Percentiles rank a stretch among this genome's conserved stretches.
Evolutionary conservation across 2,797 vertebrate genomes (phyloP).

Genomic region (Buceros bicornis): DNA sequence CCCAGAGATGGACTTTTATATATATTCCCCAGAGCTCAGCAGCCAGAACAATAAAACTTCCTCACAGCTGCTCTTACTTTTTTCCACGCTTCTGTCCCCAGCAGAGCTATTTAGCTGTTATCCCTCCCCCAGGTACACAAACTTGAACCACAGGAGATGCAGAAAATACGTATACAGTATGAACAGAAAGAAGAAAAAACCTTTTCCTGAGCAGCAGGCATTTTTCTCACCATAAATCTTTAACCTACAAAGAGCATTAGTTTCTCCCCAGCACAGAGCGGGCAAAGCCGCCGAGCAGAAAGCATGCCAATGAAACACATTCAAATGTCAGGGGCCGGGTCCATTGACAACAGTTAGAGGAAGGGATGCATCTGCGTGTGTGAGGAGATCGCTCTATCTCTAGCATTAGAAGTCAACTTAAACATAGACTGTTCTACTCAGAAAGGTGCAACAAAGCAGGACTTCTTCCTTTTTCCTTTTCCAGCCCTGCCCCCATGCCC

Average conservation of each 20-base stretch:
- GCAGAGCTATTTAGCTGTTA: neutral
- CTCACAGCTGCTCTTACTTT: neutral
- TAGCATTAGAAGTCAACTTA: neutral
- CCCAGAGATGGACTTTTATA: neutral
- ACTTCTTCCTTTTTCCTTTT: neutral
- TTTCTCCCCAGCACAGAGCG: neutral
- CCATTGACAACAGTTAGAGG: neutral
- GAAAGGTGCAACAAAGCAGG: neutral
- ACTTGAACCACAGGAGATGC: neutral
- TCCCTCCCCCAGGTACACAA: neutral
- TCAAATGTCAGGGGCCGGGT: slow-evolving; percentile 18
- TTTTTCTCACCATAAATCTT: slow-evolving; percentile 49
- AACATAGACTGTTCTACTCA: neutral
- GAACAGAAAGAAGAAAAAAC: neutral
- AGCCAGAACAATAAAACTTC: neutral
- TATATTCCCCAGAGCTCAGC: neutral
- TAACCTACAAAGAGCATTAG: neutral
- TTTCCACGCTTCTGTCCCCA: neutral
- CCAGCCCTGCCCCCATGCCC: neutral
- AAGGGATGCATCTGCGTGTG: neutral
- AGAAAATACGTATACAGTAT: neutral
- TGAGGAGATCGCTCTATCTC: neutral
- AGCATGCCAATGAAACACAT: neutral
- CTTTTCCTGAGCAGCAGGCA: neutral
- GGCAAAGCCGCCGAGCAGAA: neutral